Conservation (phyloP, 2,888 invertebrate species). For the Parascotia fuliginaria region DNA sequence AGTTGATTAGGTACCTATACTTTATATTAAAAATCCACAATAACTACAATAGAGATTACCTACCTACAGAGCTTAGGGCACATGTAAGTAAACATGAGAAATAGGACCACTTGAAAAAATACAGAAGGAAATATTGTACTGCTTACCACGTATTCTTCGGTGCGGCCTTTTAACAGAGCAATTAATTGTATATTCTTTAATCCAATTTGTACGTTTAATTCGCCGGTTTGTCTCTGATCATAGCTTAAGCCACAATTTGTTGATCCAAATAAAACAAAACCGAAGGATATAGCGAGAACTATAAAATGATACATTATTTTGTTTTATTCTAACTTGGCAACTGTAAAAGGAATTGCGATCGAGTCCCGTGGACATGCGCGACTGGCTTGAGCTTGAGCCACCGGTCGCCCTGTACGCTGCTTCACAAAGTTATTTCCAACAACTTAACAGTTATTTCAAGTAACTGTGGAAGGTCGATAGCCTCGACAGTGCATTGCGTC, state of each 20-base stretch:
- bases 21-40: too few species aligned
- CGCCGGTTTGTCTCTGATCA: constrained; percentile 92
- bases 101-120: too few species aligned
- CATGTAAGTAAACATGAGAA: too few species aligned
- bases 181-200: constrained; percentile 92
- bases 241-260: constrained; percentile 56
- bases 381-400: constrained; percentile 59
- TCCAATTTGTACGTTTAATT: constrained; percentile 92
- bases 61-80: too few species aligned
- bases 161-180: constrained; percentile 87
- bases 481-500: constrained; percentile 73
- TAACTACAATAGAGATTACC: too few species aligned
- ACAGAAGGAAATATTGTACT: too few species aligned
- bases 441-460: constrained; percentile 83
- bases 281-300: constrained; percentile 31
- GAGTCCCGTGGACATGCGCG: constrained; percentile 63
- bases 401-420: constrained; percentile 65
- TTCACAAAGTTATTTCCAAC: constrained; percentile 79
- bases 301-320: constrained; percentile 47
- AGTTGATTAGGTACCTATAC: too few species aligned
- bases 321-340: constrained; percentile 5
- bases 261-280: constrained; percentile 44
- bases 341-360: constrained; percentile 51
- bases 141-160: constrained; percentile 87
- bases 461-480: constrained; percentile 83